Evolutionary conservation across 2,113 vertebrate genomes (phyloP), one percentile per base, ranked within the genome.

Genomic region (Miniopterus natalensis): DNA sequence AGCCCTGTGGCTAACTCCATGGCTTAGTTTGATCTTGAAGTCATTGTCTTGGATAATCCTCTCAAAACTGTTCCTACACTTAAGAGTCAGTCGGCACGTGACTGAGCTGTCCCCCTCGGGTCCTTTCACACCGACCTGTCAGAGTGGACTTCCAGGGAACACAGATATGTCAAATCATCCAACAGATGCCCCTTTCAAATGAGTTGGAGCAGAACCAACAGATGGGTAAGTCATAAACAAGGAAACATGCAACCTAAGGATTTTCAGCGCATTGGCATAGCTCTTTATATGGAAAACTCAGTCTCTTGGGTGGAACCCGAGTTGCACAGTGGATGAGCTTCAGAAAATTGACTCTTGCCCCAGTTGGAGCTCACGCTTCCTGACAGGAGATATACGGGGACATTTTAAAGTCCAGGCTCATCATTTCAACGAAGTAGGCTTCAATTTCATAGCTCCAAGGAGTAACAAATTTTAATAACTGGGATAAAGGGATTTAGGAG

Each of bases 11-110:
- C 94, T 95, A 74, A 96, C 59, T 51, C 70, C 13, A 17, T 23
- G 57, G 71, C 71, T 77, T 83, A n/a, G 36, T 88, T 74, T 90
- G 68, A 78, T 95, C 90, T 88, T 85, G 57, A 95, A 95, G 71
- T 84, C 77, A 63, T 25, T 83, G 61, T 79, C 92, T 65, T 66
- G 71, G 65, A 84, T 96, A 90, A 95, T 92, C 77, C 68, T 96
- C 55, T 63, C 70, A 87, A n/a, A 93, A 88, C 95, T 96, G 92
- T 90, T 96, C 40, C 88, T 88, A 29, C 36, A 81, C 84, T 98
- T 96, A 92, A 80, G 49, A 94, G 59, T 18, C 66, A n/a, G 27
- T 63, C 27, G 45, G 36, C 80, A 40, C 15, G 2, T 75, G 87
- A 81, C 9, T 17, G 27, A 94, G 31, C 25, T 77, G 42, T 80